These are phyloP conservation scores for Enteromius mattozi DNA, from an alignment of 2,797 vertebrate genomes.

Conservation along the genomic window DNA sequence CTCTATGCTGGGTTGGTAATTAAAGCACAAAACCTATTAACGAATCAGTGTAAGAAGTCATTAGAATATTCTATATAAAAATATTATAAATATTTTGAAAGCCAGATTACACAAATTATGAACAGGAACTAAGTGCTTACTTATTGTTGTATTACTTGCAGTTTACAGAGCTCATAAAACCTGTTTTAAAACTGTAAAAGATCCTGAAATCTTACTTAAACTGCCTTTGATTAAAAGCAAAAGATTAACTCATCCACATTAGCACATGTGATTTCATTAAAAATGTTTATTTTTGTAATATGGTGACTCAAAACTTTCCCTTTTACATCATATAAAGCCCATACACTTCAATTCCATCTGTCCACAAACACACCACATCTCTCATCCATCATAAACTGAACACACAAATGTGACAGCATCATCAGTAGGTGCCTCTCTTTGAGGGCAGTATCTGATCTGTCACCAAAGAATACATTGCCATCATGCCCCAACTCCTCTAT, in stretches of 20 bases:
- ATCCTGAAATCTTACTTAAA: neutral
- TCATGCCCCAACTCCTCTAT: slow-evolving; percentile 75
- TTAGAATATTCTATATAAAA: neutral
- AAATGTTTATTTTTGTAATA: slow-evolving; percentile 59
- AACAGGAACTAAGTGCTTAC: neutral
- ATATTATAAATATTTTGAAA: neutral
- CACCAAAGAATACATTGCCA: slow-evolving; percentile 67
- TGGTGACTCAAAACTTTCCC: slow-evolving; percentile 52
- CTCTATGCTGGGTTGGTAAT: neutral
- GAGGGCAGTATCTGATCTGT: slow-evolving; percentile 60
- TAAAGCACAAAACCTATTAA: neutral
- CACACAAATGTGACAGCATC: slow-evolving; percentile 45
- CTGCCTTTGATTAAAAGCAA: neutral
- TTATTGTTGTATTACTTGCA: neutral
- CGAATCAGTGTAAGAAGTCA: neutral
- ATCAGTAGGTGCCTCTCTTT: slow-evolving; percentile 60
- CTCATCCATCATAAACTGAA: slow-evolving; percentile 42
- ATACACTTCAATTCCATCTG: slow-evolving; percentile 55
- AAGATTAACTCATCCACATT: slow-evolving; percentile 11
- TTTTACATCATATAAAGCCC: slow-evolving; percentile 56
- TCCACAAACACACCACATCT: slow-evolving; percentile 49
- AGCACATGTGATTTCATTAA: slow-evolving; percentile 48
- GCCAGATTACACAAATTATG: neutral
- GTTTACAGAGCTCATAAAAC: neutral
- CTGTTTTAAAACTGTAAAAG: neutral